Base-by-base conservation (phyloP, 23 tunicate genomes). In the Styela clava region DNA sequence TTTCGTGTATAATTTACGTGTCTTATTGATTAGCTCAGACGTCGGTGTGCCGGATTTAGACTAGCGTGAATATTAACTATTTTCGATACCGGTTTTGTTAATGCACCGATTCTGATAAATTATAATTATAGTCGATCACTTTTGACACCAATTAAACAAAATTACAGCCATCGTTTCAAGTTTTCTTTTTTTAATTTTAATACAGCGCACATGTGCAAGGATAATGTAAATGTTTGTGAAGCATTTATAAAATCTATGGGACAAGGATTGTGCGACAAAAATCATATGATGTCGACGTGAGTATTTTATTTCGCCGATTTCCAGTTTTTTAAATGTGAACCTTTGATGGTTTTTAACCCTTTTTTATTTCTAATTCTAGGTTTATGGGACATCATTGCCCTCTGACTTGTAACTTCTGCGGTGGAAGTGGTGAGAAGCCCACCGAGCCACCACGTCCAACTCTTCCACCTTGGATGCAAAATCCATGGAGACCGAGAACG, bases 371-470 rank as follows among this genome's bases (percentile, higher is more conserved):
- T 51, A 84, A 81, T 62, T 44, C 18, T 64, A 76, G 81, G 27
- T 84, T 89, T 64, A 89, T 89, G 94, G 84, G 94, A 31, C 79
- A 83, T 27, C 85, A 89, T 28, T 89, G 94, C 61, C 94, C 94
- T 3, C 27, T 36, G 25, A 79, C 88, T 30, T 89, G 94, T 73
- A 83, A 83, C 18, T 83, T 73, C 80, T 89, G 94, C 70, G 61
- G 34, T 28, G 33, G 25, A 23, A 22, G 16, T 24, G 22, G 82
- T 16, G 56, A 44, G 12, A 12, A 44, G 56, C 56, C 56, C 12
- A 44, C 33, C 12, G 56, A 44, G 12, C 56, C 56, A 44, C 56
- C 56, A 44, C 7, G 7, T 7, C 56, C 56, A 44, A 44, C 56
- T 12, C 56, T 18, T 5, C 35, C 35, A 33, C 81, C 24, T 33